A percentile compares a stretch with the other conserved stretches of the same genome.
Conservation (phyloP, 2,113 vertebrate species). For the Blennius ocellaris region DNA sequence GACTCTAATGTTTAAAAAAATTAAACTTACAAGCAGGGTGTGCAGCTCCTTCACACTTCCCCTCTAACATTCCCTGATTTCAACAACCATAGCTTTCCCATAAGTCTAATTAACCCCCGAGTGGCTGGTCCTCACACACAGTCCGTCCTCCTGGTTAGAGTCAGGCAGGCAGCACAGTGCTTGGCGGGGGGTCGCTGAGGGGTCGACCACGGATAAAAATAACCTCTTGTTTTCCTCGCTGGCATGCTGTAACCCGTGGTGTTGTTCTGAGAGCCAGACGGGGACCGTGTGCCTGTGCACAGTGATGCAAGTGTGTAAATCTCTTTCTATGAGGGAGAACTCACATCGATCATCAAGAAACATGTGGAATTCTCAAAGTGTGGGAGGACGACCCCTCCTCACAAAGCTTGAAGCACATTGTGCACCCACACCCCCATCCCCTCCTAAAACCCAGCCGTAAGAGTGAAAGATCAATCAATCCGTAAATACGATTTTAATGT, state of each 20-base stretch:
- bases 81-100: constrained; percentile 77
- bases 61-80: constrained; percentile 77
- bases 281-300: constrained; percentile 43
- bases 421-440: too few species aligned
- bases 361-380: too few species aligned
- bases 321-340: too few species aligned
- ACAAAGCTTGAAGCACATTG: too few species aligned
- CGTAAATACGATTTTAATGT: too few species aligned
- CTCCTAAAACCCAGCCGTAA: too few species aligned
- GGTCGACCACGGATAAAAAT: constrained; percentile 73
- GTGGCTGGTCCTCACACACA: constrained; percentile 52
- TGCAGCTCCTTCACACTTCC: constrained; percentile 66
- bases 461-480: too few species aligned
- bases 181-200: constrained; percentile 56
- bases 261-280: constrained; percentile 55
- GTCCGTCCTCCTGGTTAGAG: constrained; percentile 26
- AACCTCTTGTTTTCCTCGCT: constrained; percentile 67
- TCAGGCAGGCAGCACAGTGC: constrained; percentile 22
- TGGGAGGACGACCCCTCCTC: too few species aligned
- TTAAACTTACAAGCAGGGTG: constrained; percentile 19
- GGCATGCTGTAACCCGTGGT: constrained; percentile 43
- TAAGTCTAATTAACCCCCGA: constrained; percentile 69
- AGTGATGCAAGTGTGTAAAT: too few species aligned
- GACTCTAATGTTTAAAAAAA: constrained; percentile 26
- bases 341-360: too few species aligned